Base-by-base conservation (phyloP, 2,113 vertebrate species). In the Gambusia affinis region DNA sequence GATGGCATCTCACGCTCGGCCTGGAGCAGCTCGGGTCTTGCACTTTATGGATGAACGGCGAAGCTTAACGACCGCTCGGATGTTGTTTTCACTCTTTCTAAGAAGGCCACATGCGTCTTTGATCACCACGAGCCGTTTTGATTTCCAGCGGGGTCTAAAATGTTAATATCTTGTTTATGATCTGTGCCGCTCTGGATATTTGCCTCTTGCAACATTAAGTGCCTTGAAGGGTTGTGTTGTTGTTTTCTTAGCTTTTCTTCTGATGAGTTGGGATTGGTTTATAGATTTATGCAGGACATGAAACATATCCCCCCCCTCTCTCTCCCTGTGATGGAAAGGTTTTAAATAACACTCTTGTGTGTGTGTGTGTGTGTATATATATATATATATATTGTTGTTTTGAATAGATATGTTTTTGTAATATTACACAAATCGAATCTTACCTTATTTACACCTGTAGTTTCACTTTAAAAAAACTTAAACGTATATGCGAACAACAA, bases 1-100 rank as follows among this genome's bases (percentile, higher is more conserved):
- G 54, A 70, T 22, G 12, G 4, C 14, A 6, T 47, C 74, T 85
- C 51, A 51, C 60, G 69, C 27, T 24, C 67, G 65, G 60, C 78
- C 78, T 44, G 27, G 3, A 27, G 3, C 17, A 70, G 81, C 80
- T 81, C 80, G 19, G 24, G 51, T 73, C 60, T 88, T 83, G 93
- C 93, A 94, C 94, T 94, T 94, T 94, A 94, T 69, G 76, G 78
- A 83, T 69, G 76, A 88, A 80, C 76, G 80, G 79, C 76, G 51
- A 57, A 6, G 47, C 19, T 54, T 54, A 44, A 51, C 79, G 71
- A 67, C 69, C 71, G 64, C 54, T 76, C 44, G 61, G 66, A 66
- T 76, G 3, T 28, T 39, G 35, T 77, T 85, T 82, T 87, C 64
- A 73, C 28, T 29, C 1, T 64, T 44, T 68, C 8, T 31, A 30